Evolutionary conservation across 2,113 vertebrate species (phyloP), one percentile per base, ranked within the genome.

Genomic region (Upupa epops): DNA sequence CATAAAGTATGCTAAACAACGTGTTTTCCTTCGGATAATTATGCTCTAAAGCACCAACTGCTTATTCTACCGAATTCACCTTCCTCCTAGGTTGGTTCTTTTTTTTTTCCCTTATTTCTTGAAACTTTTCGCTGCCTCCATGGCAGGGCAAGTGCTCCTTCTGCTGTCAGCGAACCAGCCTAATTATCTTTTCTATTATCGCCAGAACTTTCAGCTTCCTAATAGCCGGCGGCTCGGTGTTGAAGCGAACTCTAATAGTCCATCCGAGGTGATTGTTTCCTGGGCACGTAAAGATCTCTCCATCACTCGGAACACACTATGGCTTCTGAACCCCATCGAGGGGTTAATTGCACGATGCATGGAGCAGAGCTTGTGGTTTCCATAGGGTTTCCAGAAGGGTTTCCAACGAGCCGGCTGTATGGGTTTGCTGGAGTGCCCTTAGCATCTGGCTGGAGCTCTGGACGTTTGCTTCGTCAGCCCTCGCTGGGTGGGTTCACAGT

Each of bases 1-100:
- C 98, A 98, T 98, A 98, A 97, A 97, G 96, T 97, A 98, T 98
- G 98, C 97, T 97, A 98, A 98, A 98, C 97, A 98, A 97, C 73
- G 81, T 97, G 97, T 97, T 97, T 97, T 97, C 96, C 95, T 95
- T 78, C 96, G 97, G 98, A 97, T 98, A 98, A 98, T 98, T 98
- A 98, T 97, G 97, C 98, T 98, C 97, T 93, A 95, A 98, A 97
- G 97, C 97, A 96, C 97, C 97, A 97, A 95, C 96, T 98, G 97
- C 98, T 98, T 98, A 98, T 98, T 97, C 93, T 29, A 96, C 97
- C 96, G 97, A 98, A 98, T 97, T 97, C 96, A 96, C 96, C 94
- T 97, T 91, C 89, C 89, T 88, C 94, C 75, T 92, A 86, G 91
- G n/a, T n/a, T n/a, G n/a, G n/a, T n/a, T n/a, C n/a, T n/a, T 96